A percentile compares a stretch with the other conserved stretches of the same genome.
Conservation (phyloP, 2,797 vertebrate genomes). For the Tauraco hartlaubi region DNA sequence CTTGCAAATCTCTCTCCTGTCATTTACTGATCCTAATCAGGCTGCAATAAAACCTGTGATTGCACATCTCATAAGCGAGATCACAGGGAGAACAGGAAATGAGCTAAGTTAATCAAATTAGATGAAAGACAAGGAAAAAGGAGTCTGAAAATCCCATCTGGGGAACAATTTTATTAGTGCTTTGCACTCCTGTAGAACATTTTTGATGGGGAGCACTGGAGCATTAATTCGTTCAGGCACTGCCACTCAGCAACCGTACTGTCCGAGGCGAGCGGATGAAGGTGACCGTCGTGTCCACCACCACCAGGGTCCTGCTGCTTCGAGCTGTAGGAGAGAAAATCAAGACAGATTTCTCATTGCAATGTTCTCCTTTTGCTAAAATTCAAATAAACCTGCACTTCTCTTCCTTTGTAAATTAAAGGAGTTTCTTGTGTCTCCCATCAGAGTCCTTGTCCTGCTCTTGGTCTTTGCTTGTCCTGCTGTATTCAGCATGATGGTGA, state of each 20-base stretch:
- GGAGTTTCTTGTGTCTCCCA: background rate
- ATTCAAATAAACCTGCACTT: background rate
- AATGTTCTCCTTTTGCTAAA: background rate
- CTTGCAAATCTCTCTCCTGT: slow-evolving; percentile 14
- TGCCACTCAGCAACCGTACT: accelerated
- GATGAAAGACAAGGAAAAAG: slow-evolving; percentile 33
- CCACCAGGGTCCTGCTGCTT: background rate
- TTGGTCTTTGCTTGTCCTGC: background rate
- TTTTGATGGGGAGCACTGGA: background rate
- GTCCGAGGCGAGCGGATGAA: background rate
- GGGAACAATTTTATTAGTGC: slow-evolving; percentile 23
- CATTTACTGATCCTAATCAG: slow-evolving; percentile 28
- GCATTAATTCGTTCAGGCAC: background rate
- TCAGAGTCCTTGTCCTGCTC: background rate
- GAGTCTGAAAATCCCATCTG: slow-evolving; percentile 38
- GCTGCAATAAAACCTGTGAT: slow-evolving; percentile 17
- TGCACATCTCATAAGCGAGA: slow-evolving; percentile 30
- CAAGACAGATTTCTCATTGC: background rate
- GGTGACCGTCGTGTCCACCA: background rate
- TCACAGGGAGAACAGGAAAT: slow-evolving; percentile 56
- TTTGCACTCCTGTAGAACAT: slow-evolving; percentile 9
- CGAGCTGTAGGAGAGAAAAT: background rate
- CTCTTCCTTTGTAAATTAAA: background rate
- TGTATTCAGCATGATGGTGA: background rate
- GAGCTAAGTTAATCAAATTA: slow-evolving; percentile 57